Evolutionary conservation across 2,113 vertebrate genomes (phyloP).

Genomic region (Hippocampus guttulatus): DNA sequence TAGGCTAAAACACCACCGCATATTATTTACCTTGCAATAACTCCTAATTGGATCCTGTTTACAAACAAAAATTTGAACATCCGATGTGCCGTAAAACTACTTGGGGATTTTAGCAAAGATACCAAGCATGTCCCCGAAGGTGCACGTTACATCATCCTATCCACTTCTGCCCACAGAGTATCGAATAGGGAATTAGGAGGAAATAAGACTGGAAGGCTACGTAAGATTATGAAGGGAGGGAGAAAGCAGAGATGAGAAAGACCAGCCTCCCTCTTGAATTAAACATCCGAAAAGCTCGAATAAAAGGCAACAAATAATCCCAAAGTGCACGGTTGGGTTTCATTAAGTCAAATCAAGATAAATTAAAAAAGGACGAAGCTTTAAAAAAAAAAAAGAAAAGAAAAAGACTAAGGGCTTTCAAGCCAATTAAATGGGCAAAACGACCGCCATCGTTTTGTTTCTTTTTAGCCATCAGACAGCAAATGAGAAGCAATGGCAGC

Average conservation of each 20-base stretch:
- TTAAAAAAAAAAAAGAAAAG: no score
- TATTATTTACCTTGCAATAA: constrained; percentile 3
- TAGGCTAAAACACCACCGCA: no score
- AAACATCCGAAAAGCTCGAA: neutral
- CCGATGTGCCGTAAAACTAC: constrained; percentile 23
- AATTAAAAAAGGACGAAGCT: neutral
- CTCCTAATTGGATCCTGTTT: constrained; percentile 35
- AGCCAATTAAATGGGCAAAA: neutral
- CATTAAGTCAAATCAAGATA: neutral
- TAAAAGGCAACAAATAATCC: neutral
- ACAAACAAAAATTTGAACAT: constrained; percentile 14
- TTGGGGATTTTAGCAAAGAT: constrained; percentile 16
- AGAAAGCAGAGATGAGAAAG: neutral
- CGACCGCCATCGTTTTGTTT: neutral
- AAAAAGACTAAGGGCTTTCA: no score
- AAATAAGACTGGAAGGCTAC: neutral
- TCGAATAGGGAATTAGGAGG: neutral
- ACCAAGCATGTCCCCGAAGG: no score
- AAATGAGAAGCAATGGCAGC: neutral
- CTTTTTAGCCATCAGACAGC: neutral
- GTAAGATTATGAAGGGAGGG: neutral
- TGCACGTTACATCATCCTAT: no score
- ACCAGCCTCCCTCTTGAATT: neutral
- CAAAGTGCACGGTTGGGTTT: neutral
- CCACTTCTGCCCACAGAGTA: neutral